Conservation (phyloP, 1,140 invertebrate genomes). For the Hycleus cichorii region DNA sequence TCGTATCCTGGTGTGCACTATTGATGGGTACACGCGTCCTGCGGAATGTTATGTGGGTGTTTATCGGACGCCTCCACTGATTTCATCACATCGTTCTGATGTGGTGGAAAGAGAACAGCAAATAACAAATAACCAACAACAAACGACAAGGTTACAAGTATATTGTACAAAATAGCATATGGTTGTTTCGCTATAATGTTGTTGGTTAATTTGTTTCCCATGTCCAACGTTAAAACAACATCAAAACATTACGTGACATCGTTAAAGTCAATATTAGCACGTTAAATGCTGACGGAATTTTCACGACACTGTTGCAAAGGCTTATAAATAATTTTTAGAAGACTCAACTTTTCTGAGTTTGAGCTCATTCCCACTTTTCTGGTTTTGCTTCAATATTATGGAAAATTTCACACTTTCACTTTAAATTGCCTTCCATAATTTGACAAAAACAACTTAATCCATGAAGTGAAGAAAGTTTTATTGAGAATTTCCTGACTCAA, state of each 20-base stretch:
- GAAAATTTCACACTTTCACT: too few relatives aligned
- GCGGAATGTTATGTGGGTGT: slow-evolving; percentile 17
- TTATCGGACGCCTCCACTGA: slow-evolving; percentile 9
- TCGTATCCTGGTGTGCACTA: slow-evolving; percentile 19
- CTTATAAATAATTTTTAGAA: too few relatives aligned
- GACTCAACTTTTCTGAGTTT: too few relatives aligned
- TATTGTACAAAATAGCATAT: slow-evolving; percentile 11
- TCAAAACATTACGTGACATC: slow-evolving; percentile 11
- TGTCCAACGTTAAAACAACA: background rate
- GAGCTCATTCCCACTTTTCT: too few relatives aligned
- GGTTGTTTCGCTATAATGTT: background rate
- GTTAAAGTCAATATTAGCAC: slow-evolving; percentile 9
- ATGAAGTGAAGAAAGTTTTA: too few relatives aligned
- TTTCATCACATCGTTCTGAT: background rate
- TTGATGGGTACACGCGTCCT: slow-evolving; percentile 25
- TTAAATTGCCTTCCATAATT: too few relatives aligned
- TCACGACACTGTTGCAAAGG: too few relatives aligned
- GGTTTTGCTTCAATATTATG: too few relatives aligned
- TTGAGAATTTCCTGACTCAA: too few relatives aligned
- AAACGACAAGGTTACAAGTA: slow-evolving; percentile 6
- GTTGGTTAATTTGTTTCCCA: slow-evolving; percentile 13
- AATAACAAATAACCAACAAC: background rate
- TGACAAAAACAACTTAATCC: too few relatives aligned
- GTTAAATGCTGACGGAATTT: background rate
- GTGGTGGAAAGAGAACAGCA: too few relatives aligned